Evolutionary conservation across 2,113 vertebrate species (phyloP).

Genomic region (Tetrax tetrax): DNA sequence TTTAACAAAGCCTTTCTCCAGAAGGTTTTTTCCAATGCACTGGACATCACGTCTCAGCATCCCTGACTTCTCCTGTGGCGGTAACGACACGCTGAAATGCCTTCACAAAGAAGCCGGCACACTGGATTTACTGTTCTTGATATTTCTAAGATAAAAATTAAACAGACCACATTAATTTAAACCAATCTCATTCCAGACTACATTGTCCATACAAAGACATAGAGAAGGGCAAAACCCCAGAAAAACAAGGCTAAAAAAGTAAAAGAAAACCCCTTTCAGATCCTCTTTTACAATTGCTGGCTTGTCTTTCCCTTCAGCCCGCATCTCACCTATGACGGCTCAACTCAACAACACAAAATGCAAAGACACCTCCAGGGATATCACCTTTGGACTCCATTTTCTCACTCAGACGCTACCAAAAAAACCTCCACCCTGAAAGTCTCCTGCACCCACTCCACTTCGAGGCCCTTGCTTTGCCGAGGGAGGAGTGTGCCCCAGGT

Average conservation of each 20-base stretch:
- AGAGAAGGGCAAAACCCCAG: not conserved
- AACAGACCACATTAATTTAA: conserved; percentile 19
- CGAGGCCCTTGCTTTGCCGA: not conserved
- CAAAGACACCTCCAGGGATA: not conserved
- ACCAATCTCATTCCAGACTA: conserved; percentile 21
- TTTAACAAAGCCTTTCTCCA: not conserved
- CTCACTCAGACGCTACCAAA: not conserved
- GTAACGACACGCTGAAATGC: not conserved
- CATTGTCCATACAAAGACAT: not conserved
- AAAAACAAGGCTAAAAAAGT: not conserved
- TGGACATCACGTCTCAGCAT: not conserved
- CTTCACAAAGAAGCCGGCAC: not conserved
- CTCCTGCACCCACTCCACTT: not conserved
- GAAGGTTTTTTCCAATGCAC: not conserved
- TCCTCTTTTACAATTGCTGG: not conserved
- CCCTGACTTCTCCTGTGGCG: not conserved
- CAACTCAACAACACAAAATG: not conserved
- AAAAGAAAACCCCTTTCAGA: not conserved
- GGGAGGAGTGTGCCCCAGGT: not conserved
- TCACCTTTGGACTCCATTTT: not conserved
- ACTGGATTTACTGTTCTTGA: not conserved
- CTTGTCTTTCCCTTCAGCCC: not conserved
- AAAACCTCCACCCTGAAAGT: not conserved
- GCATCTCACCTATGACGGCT: not conserved
- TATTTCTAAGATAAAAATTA: conserved; percentile 21